phyloP scores from a whole-genome alignment of 2,113 vertebrate genomes.

The Acrocephalus kingi region DNA sequence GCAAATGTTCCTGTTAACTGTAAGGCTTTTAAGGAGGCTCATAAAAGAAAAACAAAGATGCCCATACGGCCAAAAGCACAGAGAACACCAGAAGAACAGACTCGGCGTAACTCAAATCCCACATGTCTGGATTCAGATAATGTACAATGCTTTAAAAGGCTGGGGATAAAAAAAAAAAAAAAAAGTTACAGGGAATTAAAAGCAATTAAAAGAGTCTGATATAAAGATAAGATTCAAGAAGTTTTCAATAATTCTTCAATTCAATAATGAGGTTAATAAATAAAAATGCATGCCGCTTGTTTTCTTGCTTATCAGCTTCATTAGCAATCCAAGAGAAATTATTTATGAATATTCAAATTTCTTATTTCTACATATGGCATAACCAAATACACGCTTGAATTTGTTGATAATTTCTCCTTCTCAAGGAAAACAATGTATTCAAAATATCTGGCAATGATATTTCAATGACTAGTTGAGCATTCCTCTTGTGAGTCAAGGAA shows the following conservation, averaged over 20 bases:
- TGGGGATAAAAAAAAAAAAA: not conserved
- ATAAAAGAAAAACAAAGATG: slow-evolving; percentile 44
- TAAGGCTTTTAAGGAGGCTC: slow-evolving; percentile 4
- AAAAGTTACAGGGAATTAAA: slow-evolving; percentile 44
- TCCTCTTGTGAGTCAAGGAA: slow-evolving; percentile 29
- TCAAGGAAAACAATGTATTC: slow-evolving; percentile 65
- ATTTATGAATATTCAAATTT: slow-evolving; percentile 68
- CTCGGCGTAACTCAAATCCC: slow-evolving; percentile 17
- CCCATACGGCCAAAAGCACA: slow-evolving; percentile 32
- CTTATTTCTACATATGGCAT: slow-evolving; percentile 68
- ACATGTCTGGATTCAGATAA: slow-evolving; percentile 18
- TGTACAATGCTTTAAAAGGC: not conserved
- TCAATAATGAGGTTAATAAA: slow-evolving; percentile 60
- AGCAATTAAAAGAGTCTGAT: slow-evolving; percentile 44
- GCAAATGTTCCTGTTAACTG: not conserved
- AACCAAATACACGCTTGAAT: slow-evolving; percentile 64
- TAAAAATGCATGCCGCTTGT: slow-evolving; percentile 60
- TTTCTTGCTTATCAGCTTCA: slow-evolving; percentile 70
- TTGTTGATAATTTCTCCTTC: slow-evolving; percentile 53
- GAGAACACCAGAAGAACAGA: slow-evolving; percentile 11
- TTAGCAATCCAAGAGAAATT: slow-evolving; percentile 70
- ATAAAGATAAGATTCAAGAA: slow-evolving; percentile 54
- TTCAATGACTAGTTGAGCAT: slow-evolving; percentile 57
- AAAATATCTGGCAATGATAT: slow-evolving; percentile 67
- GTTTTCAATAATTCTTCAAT: slow-evolving; percentile 61